Evolutionary conservation across 1,140 invertebrate genomes (phyloP), one percentile per base, ranked within the genome.

Genomic region (Alviniconcha marisindica): DNA sequence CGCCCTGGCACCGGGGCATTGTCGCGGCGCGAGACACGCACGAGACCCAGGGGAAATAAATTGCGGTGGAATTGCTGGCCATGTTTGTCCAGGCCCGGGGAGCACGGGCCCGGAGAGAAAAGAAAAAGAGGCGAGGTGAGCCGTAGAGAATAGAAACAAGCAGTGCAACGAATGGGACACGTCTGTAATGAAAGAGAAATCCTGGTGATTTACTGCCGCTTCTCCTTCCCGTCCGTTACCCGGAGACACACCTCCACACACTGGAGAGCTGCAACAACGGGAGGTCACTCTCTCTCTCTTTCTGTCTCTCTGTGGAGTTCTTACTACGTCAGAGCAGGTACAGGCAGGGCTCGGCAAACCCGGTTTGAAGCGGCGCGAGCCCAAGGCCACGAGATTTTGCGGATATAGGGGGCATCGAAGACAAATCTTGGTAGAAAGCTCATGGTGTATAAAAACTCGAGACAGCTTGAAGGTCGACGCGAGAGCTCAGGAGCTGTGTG

Each of bases 41-140:
- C 60, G 21, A 31, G 60, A 63, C 21, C 60, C 60, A 63, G 60
- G 60, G 60, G 60, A 63, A 24, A 63, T 63, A 63, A 63, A 63
- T 63, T n/a, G 60, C 24, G 21, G 5, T 63, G 60, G 60, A 63
- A 63, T 63, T 63, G 60, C 28, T 24, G 7, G 7, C 60, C 60
- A 24, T 63, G 60, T 63, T 63, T 63, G 60, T 48, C 44, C 44
- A 48, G 44, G 18, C 7, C 44, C 7, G 7, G 44, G 44, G 44
- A 48, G 44, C 44, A 48, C 7, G 7, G 44, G 7, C 5, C 18
- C 18, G 44, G 18, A 48, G 5, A 48, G 18, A 48, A 48, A 63
- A n/a, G 21, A n/a, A 63, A 63, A 24, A 24, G 21, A 7, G 24
- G 60, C 10, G 21, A 63, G 24, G 4, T 12, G 60, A 24, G 7